These are phyloP conservation scores for Pseudorasbora parva DNA, from an alignment of 2,113 vertebrate species.

Conservation along the genomic window DNA sequence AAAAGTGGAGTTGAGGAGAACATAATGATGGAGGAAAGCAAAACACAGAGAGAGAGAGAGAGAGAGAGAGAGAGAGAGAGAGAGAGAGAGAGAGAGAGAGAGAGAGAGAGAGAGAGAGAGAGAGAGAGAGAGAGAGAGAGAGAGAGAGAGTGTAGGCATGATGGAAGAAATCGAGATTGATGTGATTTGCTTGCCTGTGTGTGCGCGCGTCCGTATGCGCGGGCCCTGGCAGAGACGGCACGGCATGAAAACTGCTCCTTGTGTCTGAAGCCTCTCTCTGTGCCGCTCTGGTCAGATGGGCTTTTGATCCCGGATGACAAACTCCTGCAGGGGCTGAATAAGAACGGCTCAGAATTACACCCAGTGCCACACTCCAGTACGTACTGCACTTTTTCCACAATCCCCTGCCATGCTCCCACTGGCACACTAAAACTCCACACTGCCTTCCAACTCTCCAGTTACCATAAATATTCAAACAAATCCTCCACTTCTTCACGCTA, in stretches of 20 bases:
- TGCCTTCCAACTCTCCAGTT: slow-evolving; percentile 12
- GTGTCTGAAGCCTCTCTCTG: slow-evolving; percentile 40
- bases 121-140: slow-evolving; percentile 8
- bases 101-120: slow-evolving; percentile 7
- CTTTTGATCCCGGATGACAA: slow-evolving; percentile 43
- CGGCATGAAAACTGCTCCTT: slow-evolving; percentile 35
- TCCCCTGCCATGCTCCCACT: slow-evolving; percentile 17
- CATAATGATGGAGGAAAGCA: background rate
- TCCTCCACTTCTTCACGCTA: background rate
- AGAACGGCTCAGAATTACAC: slow-evolving; percentile 39
- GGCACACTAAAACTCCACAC: background rate
- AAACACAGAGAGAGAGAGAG: background rate
- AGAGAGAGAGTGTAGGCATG: slow-evolving; percentile 3
- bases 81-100: slow-evolving; percentile 8
- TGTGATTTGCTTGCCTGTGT: slow-evolving; percentile 9
- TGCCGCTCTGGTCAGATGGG: slow-evolving; percentile 44
- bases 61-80: slow-evolving; percentile 8
- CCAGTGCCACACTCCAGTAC: slow-evolving; percentile 24
- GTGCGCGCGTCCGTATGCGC: background rate
- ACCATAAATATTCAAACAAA: slow-evolving; percentile 26
- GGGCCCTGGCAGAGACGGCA: background rate
- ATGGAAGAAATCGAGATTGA: slow-evolving; percentile 24
- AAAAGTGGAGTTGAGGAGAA: background rate
- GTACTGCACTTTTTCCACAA: background rate
- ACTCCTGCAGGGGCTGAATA: slow-evolving; percentile 40